These are phyloP conservation scores for Andrena marginata DNA, from an alignment of 2,888 invertebrate genomes.

Conservation along the genomic window DNA sequence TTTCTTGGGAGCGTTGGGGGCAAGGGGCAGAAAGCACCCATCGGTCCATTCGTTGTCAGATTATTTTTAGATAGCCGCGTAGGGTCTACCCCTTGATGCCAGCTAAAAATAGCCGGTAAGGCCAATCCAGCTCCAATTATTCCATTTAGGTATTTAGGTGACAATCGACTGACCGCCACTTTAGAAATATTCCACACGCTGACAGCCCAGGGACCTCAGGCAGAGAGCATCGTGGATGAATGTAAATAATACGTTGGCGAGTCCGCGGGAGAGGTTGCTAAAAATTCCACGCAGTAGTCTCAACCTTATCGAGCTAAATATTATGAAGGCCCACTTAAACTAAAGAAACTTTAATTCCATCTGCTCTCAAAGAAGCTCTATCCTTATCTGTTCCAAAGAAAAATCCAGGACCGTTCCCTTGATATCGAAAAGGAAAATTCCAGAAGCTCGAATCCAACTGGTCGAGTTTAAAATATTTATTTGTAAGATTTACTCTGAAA, in stretches of 20 bases:
- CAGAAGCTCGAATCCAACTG: background rate
- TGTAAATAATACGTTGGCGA: conserved; percentile 55
- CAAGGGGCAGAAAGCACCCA: conserved; percentile 29
- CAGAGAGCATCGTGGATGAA: conserved; percentile 34
- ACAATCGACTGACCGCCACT: conserved; percentile 83
- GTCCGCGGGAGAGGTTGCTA: background rate
- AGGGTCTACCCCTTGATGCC: conserved; percentile 80
- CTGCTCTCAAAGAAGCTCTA: background rate
- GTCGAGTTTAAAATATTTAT: too few relatives aligned
- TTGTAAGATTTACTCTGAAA: background rate
- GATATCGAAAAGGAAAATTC: background rate
- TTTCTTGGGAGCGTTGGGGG: conserved; percentile 12
- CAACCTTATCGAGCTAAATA: background rate
- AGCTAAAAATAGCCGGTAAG: conserved; percentile 83
- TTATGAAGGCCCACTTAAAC: background rate
- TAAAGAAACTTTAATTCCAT: background rate
- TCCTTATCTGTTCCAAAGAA: background rate
- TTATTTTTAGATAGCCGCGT: conserved; percentile 83
- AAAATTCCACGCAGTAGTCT: background rate
- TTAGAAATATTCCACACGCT: conserved; percentile 83
- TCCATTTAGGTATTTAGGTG: conserved; percentile 84
- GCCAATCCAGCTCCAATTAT: conserved; percentile 84
- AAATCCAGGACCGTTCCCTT: background rate
- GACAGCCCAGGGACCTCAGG: conserved; percentile 56
- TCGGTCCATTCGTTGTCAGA: conserved; percentile 60